Evolutionary conservation across 2,888 invertebrate species (phyloP), one percentile per base, ranked within the genome.

Genomic region (Calliphora vomitoria): DNA sequence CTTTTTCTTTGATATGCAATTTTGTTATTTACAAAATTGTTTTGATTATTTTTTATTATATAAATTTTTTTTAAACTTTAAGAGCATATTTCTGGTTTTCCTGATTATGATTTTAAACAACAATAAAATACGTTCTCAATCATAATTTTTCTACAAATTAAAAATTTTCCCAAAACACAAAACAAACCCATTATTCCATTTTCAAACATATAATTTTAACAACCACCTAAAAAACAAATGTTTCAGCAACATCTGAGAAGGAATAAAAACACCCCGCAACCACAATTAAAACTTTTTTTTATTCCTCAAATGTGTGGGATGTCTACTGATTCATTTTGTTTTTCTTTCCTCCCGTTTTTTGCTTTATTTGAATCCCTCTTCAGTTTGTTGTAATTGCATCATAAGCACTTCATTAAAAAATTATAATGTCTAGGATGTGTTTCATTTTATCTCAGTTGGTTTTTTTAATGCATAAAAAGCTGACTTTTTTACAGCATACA

Each of bases 381-480:
- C 72, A 84, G 74, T 84, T 86, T 72, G 69, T 76, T 84, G 85
- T 85, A 90, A 92, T 91, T 91, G 92, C 91, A 90, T 90, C 89
- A 90, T 91, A 92, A 92, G 91, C 91, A 92, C 92, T 92, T 92
- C 90, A 92, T 92, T 91, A 92, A 92, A 89, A 89, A 91, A 92
- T 91, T 91, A 91, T 90, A 91, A 92, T 91, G 90, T 91, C 90
- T 91, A 89, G 82, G 76, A 83, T 82, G 69, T 80, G 85, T 68
- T 85, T 85, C 62, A 82, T 69, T 79, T 85, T 76, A 82, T 83
- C 78, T 71, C 35, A 35, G 41, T 72, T 58, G 60, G 50, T 71
- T 20, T 44, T 50, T 55, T 75, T 87, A 25, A 44, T 25, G 15
- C 20, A 68, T 25, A 68, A 76, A 74, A 41, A 74, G 25, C 11